Base-by-base conservation (phyloP, 2,797 vertebrate species). In the Macroramphosus scolopax region DNA sequence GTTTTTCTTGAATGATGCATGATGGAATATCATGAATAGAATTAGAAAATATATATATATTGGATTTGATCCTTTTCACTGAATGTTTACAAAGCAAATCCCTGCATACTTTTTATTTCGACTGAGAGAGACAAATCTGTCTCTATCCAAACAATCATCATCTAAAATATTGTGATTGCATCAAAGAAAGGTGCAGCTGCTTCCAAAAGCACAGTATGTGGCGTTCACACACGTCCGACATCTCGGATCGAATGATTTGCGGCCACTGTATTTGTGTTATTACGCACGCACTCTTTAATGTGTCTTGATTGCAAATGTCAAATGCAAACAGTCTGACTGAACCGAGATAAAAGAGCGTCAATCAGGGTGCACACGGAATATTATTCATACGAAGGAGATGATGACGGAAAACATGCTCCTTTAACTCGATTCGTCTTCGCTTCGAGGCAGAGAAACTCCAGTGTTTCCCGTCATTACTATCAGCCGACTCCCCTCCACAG, bases 401-500 rank as follows among this genome's bases (percentile, higher is more conserved):
- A 73, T 63, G 74, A 68, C 8, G 4, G 53, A 57, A 77, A 78
- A 72, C 74, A 73, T 55, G 70, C 36, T 72, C 75, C 28, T 56
- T 46, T 49, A 57, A 26, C 63, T 29, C 37, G 41, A 45, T 36
- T 41, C 28, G 13, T n/a, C 45, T 58, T 80, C 39, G 65, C 78
- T 83, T 55, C 22, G 10, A 76, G 77, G 66, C 75, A 81, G 25
- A 72, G 48, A 63, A 52, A 37, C 39, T 58, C 50, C 60, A 54
- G 42, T 64, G 67, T 76, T 82, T 74, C 69, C 68, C 48, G 45
- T 80, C 60, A 72, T 72, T 75, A 74, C 56, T 59, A 69, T 44
- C 60, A 68, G 63, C 73, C 24, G 51, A 51, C 62, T 68, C 74
- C 54, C 73, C 80, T 70, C 85, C 54, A 72, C 80, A 67, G 77